A percentile compares a stretch with the other conserved stretches of the same genome.
phyloP scores from a whole-genome alignment of 2,888 invertebrate genomes.

The Microctonus hyperodae region DNA sequence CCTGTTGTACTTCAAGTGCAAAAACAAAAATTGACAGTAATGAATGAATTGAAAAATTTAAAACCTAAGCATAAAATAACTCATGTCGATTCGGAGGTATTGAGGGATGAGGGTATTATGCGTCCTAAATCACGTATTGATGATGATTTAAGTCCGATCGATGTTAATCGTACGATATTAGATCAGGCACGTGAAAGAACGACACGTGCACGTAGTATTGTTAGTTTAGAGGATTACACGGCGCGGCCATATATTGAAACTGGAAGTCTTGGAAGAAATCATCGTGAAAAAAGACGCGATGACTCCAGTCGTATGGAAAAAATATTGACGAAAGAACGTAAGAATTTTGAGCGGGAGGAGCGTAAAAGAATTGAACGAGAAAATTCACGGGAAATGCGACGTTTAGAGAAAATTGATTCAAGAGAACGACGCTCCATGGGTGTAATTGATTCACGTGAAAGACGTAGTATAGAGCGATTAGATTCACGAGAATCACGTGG shows the following conservation, averaged over 20 bases:
- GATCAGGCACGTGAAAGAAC: conserved; percentile 46
- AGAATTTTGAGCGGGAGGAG: conserved; percentile 50
- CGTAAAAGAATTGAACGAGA: conserved; percentile 53
- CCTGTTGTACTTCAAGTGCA: conserved; percentile 57
- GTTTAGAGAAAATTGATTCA: conserved; percentile 46
- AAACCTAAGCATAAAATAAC: conserved; percentile 59
- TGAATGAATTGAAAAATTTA: conserved; percentile 57
- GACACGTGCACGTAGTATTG: conserved; percentile 54
- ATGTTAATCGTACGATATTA: conserved; percentile 42
- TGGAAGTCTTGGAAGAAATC: conserved; percentile 56
- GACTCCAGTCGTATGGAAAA: conserved; percentile 52
- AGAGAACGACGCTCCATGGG: conserved; percentile 51
- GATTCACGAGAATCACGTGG: conserved; percentile 43
- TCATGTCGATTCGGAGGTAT: conserved; percentile 60
- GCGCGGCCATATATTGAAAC: conserved; percentile 53
- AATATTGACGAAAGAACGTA: conserved; percentile 51
- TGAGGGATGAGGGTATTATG: conserved; percentile 61
- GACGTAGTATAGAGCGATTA: conserved; percentile 45
- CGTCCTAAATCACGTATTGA: conserved; percentile 60
- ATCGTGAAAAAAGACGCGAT: conserved; percentile 48
- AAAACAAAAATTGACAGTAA: conserved; percentile 56
- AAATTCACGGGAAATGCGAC: conserved; percentile 47
- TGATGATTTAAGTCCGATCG: conserved; percentile 57
- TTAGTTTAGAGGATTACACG: conserved; percentile 53
- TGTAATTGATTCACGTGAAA: conserved; percentile 48